phyloP scores from a whole-genome alignment of 1,140 invertebrate species.

The Phenacoccus solenopsis region DNA sequence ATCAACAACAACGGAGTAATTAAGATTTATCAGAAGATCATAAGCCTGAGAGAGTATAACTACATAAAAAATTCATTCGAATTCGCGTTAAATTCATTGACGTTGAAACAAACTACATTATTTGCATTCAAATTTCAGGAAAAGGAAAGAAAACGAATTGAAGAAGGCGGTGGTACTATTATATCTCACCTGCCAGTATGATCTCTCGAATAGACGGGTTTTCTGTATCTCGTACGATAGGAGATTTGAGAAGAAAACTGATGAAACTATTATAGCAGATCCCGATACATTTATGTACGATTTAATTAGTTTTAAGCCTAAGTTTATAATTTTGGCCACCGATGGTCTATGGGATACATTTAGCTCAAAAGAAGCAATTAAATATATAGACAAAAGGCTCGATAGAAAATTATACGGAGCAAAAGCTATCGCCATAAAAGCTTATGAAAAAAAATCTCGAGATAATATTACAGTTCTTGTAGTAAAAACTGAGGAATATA shows the following conservation, averaged over 20 bases:
- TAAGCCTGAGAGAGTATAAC: conserved; percentile 86
- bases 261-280: conserved; percentile 83
- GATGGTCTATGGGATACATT: conserved; percentile 96
- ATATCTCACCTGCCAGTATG: conserved; percentile 88
- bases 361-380: conserved; percentile 82
- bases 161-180: conserved; percentile 84
- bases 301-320: conserved; percentile 63
- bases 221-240: conserved; percentile 81
- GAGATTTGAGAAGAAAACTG: conserved; percentile 89
- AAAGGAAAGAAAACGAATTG: conserved; percentile 72
- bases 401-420: conserved; percentile 77
- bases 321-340: conserved; percentile 82
- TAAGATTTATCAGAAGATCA: conserved; percentile 90
- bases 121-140: conserved; percentile 44
- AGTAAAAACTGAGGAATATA: too few relatives aligned
- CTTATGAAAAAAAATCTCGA: conserved; percentile 79
- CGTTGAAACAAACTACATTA: too few relatives aligned
- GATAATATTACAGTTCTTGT: conserved; percentile 94
- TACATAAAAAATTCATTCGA: too few relatives aligned
- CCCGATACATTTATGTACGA: conserved; percentile 91
- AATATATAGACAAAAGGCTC: conserved; percentile 66
- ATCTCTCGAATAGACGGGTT: conserved; percentile 95
- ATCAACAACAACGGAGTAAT: conserved; percentile 80
- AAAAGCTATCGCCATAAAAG: conserved; percentile 75
- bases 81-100: too few relatives aligned